A percentile compares a stretch with the other conserved stretches of the same genome.
Conservation (phyloP, 1,140 invertebrate genomes). For the Rhopalosiphum padi region DNA sequence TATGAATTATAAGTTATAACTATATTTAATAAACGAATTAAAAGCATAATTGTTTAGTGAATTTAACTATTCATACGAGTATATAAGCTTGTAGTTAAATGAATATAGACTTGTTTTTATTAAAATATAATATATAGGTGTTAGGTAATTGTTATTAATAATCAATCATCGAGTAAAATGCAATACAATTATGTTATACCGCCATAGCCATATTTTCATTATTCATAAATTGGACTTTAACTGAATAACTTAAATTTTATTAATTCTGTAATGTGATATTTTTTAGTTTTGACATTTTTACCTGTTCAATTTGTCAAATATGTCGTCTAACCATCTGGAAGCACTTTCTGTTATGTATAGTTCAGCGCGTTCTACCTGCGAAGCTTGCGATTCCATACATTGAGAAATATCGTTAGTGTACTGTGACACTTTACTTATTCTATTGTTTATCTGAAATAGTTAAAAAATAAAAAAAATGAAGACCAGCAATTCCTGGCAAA, state of each 20-base stretch:
- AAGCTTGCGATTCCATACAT: conserved; percentile 31
- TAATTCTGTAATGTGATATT: background rate
- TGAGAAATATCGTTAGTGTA: conserved; percentile 25
- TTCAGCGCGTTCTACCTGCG: background rate
- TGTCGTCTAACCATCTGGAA: background rate
- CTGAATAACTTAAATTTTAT: background rate
- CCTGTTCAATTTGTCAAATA: conserved; percentile 31
- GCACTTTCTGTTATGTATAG: background rate
- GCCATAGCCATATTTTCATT: background rate
- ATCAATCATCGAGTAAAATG: background rate
- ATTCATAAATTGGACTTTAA: background rate
- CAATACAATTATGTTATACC: background rate
- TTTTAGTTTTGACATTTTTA: background rate
- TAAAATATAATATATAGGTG: background rate
- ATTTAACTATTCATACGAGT: background rate
- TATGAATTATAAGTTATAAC: background rate
- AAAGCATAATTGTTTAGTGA: background rate
- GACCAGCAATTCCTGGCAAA: background rate
- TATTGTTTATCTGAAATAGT: conserved; percentile 27
- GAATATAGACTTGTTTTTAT: background rate
- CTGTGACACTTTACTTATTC: background rate
- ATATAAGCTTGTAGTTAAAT: background rate
- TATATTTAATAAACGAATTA: background rate
- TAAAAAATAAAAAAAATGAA: background rate
- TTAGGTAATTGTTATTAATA: background rate